These are phyloP conservation scores for Motacilla tschutschensis DNA, from an alignment of 2,113 vertebrate species.

Conservation along the genomic window DNA sequence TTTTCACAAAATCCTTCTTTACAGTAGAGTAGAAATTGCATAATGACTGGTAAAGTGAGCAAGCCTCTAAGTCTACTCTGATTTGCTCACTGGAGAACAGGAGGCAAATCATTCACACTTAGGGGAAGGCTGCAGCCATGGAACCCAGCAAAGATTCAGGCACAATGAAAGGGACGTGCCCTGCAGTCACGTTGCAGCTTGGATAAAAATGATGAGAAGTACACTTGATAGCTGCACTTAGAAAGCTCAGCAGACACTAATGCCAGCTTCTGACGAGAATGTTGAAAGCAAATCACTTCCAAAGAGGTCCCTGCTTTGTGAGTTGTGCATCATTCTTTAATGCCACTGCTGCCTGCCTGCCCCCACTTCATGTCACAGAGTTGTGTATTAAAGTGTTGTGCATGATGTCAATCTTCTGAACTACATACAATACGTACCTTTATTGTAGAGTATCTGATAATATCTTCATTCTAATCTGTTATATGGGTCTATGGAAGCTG, in stretches of 20 bases:
- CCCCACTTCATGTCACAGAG: not conserved
- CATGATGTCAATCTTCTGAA: not conserved
- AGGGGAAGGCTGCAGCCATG: not conserved
- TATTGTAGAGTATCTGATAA: not conserved
- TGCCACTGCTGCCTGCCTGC: not conserved
- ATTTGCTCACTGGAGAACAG: not conserved
- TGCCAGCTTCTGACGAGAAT: not conserved
- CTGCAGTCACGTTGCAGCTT: accelerated
- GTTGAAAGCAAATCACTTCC: not conserved
- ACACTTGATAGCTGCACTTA: not conserved
- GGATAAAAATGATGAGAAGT: not conserved
- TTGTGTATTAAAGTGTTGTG: not conserved
- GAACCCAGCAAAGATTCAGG: not conserved
- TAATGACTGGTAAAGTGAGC: not conserved
- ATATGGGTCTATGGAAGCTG: not conserved
- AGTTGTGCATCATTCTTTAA: not conserved
- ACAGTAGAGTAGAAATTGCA: not conserved
- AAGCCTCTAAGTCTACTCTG: not conserved
- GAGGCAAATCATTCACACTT: not conserved
- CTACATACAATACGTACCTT: accelerated
- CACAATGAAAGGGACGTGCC: not conserved
- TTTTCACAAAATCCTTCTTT: not conserved
- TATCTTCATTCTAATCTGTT: not conserved
- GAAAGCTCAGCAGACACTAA: not conserved
- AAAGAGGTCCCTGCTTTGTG: not conserved